phyloP scores from a whole-genome alignment of 2,113 vertebrate genomes.

The Pollachius pollachius region DNA sequence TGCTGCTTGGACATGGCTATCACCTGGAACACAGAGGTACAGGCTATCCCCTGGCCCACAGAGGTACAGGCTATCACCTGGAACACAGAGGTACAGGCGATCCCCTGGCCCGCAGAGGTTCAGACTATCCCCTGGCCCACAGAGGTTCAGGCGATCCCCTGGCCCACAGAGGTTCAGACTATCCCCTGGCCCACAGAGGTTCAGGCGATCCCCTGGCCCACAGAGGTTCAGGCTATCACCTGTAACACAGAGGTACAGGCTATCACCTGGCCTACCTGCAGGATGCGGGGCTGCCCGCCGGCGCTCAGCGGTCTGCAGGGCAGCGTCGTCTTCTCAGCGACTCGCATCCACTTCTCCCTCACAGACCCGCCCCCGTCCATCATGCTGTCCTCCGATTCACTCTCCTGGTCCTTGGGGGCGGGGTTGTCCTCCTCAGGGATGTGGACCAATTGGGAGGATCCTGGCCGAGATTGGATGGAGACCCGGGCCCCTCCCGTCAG shows the following conservation, averaged over 20 bases:
- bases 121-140: too few relatives aligned
- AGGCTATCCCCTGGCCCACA: background rate
- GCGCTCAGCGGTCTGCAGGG: slow-evolving; percentile 77
- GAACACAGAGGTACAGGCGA: background rate
- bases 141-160: slow-evolving; percentile 54
- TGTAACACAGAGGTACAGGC: background rate
- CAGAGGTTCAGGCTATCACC: slow-evolving; percentile 55
- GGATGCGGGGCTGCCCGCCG: slow-evolving; percentile 89
- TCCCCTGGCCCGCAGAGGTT: background rate
- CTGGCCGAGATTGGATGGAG: slow-evolving; percentile 88
- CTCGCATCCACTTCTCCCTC: slow-evolving; percentile 94
- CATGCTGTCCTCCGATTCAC: slow-evolving; percentile 66
- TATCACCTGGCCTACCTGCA: slow-evolving; percentile 73
- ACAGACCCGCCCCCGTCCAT: slow-evolving; percentile 79
- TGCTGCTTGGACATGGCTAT: slow-evolving; percentile 96
- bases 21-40: slow-evolving; percentile 61
- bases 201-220: too few relatives aligned
- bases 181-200: slow-evolving; percentile 19
- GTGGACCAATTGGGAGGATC: slow-evolving; percentile 95
- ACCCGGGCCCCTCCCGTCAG: slow-evolving; percentile 82
- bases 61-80: background rate
- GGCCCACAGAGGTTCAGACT: background rate
- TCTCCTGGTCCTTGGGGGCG: slow-evolving; percentile 76
- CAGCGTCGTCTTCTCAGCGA: slow-evolving; percentile 83
- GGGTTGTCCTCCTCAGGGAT: slow-evolving; percentile 88